Evolutionary conservation across 2,797 vertebrate genomes (phyloP).

Genomic region (Sebastes hubbsi): DNA sequence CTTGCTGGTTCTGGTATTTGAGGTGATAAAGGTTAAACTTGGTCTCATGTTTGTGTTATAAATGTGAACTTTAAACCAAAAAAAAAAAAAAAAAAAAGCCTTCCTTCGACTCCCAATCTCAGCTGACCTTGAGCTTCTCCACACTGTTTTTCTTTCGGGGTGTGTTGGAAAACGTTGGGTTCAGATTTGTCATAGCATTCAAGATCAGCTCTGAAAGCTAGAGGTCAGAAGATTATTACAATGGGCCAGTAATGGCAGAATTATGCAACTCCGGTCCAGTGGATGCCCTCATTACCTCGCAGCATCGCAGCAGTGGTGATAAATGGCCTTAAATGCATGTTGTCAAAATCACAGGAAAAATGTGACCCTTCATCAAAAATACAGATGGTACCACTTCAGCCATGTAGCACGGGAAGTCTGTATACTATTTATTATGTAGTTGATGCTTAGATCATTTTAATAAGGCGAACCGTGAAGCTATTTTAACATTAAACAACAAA

Average conservation of each 20-base stretch:
- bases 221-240: constrained; percentile 84
- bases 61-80: constrained; percentile 21
- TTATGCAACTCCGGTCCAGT: constrained; percentile 80
- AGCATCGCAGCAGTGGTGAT: constrained; percentile 63
- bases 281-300: constrained; percentile 78
- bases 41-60: constrained; percentile 3
- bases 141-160: constrained; percentile 46
- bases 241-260: constrained; percentile 81
- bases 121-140: constrained; percentile 62
- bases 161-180: constrained; percentile 42
- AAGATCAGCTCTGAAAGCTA: constrained; percentile 81
- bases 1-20: background rate
- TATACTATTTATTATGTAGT: constrained; percentile 47
- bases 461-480: constrained; percentile 3
- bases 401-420: constrained; percentile 25
- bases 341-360: constrained; percentile 79
- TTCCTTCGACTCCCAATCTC: background rate
- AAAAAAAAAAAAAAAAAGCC: background rate
- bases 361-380: constrained; percentile 77
- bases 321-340: constrained; percentile 76
- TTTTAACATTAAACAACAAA: constrained; percentile 20
- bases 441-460: constrained; percentile 50
- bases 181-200: constrained; percentile 75
- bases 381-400: constrained; percentile 75
- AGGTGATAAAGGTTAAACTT: background rate